Base-by-base conservation (phyloP, 2,888 invertebrate species). In the Cantharis rufa region DNA sequence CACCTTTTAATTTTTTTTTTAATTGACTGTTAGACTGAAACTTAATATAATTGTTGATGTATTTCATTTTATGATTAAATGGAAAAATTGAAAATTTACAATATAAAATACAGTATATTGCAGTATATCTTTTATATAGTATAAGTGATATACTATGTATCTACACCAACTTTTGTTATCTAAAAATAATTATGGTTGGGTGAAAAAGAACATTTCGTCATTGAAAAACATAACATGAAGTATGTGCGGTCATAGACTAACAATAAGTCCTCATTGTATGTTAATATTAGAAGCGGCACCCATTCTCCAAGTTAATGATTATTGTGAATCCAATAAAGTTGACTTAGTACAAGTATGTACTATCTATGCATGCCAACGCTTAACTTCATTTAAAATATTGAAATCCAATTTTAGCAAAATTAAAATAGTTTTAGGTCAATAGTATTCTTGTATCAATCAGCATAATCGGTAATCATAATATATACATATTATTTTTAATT, bases 241-340 rank as follows among this genome's bases (percentile, higher is more conserved):
- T 80, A 82, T 79, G 82, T 81, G 81, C 81, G 82, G 81, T 80
- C 81, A 81, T 83, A 83, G 83, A 83, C 83, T 83, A 82, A 82
- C 83, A 83, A 83, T 83, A 83, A 83, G 83, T 81, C 78, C 78
- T 82, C 80, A 83, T 83, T 83, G 83, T 83, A 83, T 83, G 83
- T 75, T 82, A 83, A 83, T 83, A 79, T 77, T 79, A 76, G 78
- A 79, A 82, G 82, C 81, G 80, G 81, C 82, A 81, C 82, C 81
- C 80, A 82, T 81, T 75, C 70, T 66, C 71, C 70, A 77, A 79
- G 77, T 77, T 24, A 77, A 77, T 79, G 77, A 79, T 76, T 74
- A 72, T 75, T 78, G 70, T 66, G 24, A 48, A 48, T 48, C 7
- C 48, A 7, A 48, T 48, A 5, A 32, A 48, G 9, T 48, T 48